Evolutionary conservation across 30 jellyfish, hydroid and myxozoan species (phyloP), one percentile per base, ranked within the genome.

Genomic region (Sanderia malayensis): DNA sequence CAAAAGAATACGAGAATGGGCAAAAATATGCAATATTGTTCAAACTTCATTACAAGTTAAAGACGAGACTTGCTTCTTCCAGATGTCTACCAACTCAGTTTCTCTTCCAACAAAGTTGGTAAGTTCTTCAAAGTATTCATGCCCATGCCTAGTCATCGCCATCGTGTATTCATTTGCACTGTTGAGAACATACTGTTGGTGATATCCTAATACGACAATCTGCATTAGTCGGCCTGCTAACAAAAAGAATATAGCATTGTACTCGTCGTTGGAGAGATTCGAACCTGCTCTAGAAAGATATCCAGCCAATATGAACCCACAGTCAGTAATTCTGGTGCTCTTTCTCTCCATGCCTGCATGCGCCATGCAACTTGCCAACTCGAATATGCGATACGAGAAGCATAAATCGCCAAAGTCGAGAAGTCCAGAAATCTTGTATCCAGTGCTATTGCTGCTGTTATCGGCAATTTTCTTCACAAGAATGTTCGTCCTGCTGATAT

Each of bases 321-420:
- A 44, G 13, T 46, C 87, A 2, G 17, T 31, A 11, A 76, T 6
- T 17, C 31, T 41, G n/a, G n/a, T n/a, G 44, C 61, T 46, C 1
- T 55, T 31, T 7, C 73, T 22, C 71, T 21, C n/a, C 34, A 63
- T 37, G 11, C 79, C 78, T 19, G 22, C 31, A 19, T 76, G 60
- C 0, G 87, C 63, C 87, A 76, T 76, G 57, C 87, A 76, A 71
- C 46, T 76, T 18, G 73, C 79, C 11, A 76, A 19, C 31, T 76
- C 87, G 25, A 63, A 31, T 2, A 76, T 19, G 20, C 87, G 79
- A 61, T 55, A 76, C 4, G 79, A 76, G 44, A 37, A 44, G 3
- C 31, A 27, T 3, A 76, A 0, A 34, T 76, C 87, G 4, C 87
- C 87, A 59, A 76, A 76, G 61, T 76, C 87, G 18, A 76, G 60